Evolutionary conservation across 2,113 vertebrate genomes (phyloP), one percentile per base, ranked within the genome.

Genomic region (Mugil cephalus): DNA sequence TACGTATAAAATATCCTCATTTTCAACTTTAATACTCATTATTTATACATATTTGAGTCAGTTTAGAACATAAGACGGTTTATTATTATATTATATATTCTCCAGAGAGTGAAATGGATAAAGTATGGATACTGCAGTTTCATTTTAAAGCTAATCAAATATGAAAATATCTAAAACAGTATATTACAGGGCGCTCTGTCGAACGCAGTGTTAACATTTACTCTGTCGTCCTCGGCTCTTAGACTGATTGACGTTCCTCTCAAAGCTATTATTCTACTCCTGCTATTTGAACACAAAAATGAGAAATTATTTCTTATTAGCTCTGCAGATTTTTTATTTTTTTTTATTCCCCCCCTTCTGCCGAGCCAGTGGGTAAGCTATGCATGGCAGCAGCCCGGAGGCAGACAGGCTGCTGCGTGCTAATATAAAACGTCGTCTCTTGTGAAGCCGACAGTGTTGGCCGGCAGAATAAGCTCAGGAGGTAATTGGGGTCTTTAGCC

Each of bases 401-500:
- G 75, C 63, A 62, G 83, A 73, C 83, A 47, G 47, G 70, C 69
- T 60, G 80, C 82, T 62, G 77, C 74, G 77, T 80, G 79, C 81
- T 79, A 68, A 80, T 63, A 58, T 60, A 54, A 80, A 74, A 75
- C 43, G 1, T 0, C 2, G 67, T 73, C 76, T 84, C 65, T 77
- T 60, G 77, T 79, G 79, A 77, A 50, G 69, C 77, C 18, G 77
- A 69, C 71, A 67, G 77, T 34, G 10, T 24, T 42, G 65, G 69
- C 70, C 72, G 1, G 46, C 67, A 55, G 45, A 82, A 69, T 19
- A 15, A 76, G 61, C 79, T 83, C 74, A 48, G 77, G 73, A 86
- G 67, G 64, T 85, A 78, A 87, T 84, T 76, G 78, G 48, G 68
- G 67, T 85, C 73, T 91, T 84, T 73, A 77, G 83, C 82, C 69